These are phyloP conservation scores for Vulpes vulpes DNA, from an alignment of 2,113 vertebrate species.

Conservation along the genomic window DNA sequence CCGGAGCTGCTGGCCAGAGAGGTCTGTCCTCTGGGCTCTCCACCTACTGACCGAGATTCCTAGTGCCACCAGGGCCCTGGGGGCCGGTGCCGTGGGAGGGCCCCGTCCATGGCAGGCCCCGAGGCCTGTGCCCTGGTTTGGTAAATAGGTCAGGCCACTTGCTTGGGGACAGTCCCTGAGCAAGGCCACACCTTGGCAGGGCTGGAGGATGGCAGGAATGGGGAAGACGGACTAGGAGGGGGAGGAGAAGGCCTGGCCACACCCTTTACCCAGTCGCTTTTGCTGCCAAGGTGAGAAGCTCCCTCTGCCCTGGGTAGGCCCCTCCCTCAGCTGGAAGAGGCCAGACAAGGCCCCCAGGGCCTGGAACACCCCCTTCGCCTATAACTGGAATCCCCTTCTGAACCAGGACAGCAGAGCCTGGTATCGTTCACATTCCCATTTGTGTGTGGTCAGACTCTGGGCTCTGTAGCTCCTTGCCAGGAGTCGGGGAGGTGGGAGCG, in stretches of 20 bases:
- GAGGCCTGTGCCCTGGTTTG: conserved; percentile 86
- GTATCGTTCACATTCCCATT: background rate
- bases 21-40: background rate
- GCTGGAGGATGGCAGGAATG: conserved; percentile 77
- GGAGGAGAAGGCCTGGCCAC: background rate
- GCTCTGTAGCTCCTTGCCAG: background rate
- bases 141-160: conserved; percentile 89
- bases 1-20: background rate
- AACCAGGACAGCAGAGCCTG: background rate
- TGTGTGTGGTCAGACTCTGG: background rate
- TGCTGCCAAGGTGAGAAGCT: background rate
- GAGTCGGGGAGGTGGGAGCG: background rate
- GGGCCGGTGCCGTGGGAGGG: conserved; percentile 81
- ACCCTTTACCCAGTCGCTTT: background rate
- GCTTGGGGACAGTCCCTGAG: conserved; percentile 80
- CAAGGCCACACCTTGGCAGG: conserved; percentile 58
- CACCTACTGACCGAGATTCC: background rate
- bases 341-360: background rate
- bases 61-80: background rate
- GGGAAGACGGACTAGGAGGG: conserved; percentile 71
- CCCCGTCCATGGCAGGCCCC: conserved; percentile 80
- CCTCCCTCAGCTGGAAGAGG: background rate
- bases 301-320: background rate
- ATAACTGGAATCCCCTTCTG: background rate
- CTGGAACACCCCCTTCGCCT: background rate